Evolutionary conservation across 2,797 vertebrate genomes (phyloP), one percentile per base, ranked within the genome.

Genomic region (Sylvilagus floridanus): DNA sequence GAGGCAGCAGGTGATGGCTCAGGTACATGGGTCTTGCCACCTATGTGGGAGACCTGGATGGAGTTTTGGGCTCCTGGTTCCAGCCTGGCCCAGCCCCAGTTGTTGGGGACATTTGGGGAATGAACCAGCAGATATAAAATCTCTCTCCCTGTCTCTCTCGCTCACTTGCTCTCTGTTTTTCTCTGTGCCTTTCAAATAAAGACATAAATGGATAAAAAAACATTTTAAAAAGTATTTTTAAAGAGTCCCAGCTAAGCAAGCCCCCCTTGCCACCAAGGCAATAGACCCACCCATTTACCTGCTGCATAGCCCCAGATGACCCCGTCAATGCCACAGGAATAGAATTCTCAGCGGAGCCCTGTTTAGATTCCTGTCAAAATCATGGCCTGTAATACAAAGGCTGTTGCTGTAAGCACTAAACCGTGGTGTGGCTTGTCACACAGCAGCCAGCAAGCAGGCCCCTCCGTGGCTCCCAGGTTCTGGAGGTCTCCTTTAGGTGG

Each of bases 281-380:
- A 2, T 2, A n/a, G 54, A 9, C 42, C 37, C n/a, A 60, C 22
- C 24, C 6, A 0, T 11, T 17, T 7, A 24, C 35, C 30, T 47
- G 77, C 19, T 4, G 11, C 4, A 0, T 0, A 26, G 37, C 47
- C 12, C 19, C 32, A 4, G 66, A 28, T 50, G 50, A 13, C 72
- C 66, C 37, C 11, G n/a, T 26, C 6, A 1, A 60, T 3, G 17
- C 32, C 73, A 26, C 0, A 0, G 0, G 7, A 28, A 26, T 68
- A 3, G 35, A n/a, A 30, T 19, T 30, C 76, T 60, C 28, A 22
- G 78, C 79, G 77, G 54, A 95, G 30, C 32, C 82, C 65, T 37
- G 14, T 16, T 50, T 75, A 26, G 52, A 69, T 42, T 57, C 47
- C 42, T 12, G 28, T 7, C 22, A n/a, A 78, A 65, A 65, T 60